Percentiles rank a stretch among this genome's conserved stretches.
Evolutionary conservation across 2,888 invertebrate genomes (phyloP).

Genomic region (Cactoblastis cactorum): DNA sequence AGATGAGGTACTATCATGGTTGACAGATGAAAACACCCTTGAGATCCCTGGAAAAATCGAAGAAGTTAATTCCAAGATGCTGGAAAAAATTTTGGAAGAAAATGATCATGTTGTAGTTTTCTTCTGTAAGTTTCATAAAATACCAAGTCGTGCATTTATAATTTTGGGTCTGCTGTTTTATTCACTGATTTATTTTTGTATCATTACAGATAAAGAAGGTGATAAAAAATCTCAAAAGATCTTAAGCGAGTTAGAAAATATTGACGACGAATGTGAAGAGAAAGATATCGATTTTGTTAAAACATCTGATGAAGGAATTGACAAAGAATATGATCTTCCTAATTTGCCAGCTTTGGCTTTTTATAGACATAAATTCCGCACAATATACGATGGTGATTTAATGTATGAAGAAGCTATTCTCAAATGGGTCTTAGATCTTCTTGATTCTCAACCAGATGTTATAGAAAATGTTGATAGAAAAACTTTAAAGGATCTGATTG

Average conservation of each 20-base stretch:
- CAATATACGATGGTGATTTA: constrained; percentile 92
- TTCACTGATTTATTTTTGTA: constrained; percentile 1
- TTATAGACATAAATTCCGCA: constrained; percentile 92
- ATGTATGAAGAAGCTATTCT: constrained; percentile 95
- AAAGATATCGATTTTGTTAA: constrained; percentile 95
- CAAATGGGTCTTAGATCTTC: constrained; percentile 92
- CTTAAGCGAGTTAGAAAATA: constrained; percentile 92
- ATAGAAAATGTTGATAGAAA: constrained; percentile 95
- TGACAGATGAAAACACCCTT: constrained; percentile 93
- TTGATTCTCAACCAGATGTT: constrained; percentile 91
- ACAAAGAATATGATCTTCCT: constrained; percentile 91
- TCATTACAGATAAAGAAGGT: constrained; percentile 87
- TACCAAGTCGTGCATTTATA: neutral
- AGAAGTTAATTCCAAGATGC: constrained; percentile 93
- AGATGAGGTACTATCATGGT: constrained; percentile 94
- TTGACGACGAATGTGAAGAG: constrained; percentile 95
- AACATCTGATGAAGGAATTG: constrained; percentile 92
- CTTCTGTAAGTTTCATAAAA: constrained; percentile 85
- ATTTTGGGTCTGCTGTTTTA: no score
- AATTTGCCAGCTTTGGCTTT: constrained; percentile 90
- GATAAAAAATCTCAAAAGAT: constrained; percentile 94
- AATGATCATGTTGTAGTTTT: constrained; percentile 94
- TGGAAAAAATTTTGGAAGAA: constrained; percentile 92
- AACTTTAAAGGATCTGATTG: constrained; percentile 92
- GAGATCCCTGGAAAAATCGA: constrained; percentile 96